Evolutionary conservation across 2,113 vertebrate genomes (phyloP).

Genomic region (Melierax canorus): DNA sequence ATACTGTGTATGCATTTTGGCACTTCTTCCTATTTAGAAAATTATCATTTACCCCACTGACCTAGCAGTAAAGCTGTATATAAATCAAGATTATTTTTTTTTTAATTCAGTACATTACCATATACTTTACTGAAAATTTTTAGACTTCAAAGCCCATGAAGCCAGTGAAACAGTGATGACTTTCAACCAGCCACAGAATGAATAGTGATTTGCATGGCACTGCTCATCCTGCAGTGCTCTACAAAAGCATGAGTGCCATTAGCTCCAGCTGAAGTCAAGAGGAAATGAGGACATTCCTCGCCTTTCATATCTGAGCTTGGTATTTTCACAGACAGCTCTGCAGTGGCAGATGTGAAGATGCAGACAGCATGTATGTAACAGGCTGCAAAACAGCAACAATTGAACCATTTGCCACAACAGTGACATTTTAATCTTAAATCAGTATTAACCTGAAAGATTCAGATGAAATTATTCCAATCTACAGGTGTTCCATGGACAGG

Average conservation of each 20-base stretch:
- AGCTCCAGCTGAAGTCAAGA: neutral
- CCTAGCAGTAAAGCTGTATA: neutral
- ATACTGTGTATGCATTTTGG: neutral
- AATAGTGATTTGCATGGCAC: neutral
- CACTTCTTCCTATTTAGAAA: neutral
- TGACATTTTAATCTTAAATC: neutral
- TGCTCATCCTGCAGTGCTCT: neutral
- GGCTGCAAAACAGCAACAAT: neutral
- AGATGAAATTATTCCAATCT: neutral
- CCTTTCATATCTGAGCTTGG: neutral
- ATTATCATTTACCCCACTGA: neutral
- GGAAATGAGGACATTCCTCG: neutral
- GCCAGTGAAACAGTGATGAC: neutral
- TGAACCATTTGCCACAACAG: neutral
- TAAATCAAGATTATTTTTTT: neutral
- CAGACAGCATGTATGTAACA: neutral
- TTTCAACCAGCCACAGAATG: neutral
- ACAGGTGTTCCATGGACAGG: neutral
- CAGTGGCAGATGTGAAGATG: neutral
- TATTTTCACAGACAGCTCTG: neutral
- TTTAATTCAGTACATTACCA: neutral
- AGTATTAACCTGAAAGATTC: neutral
- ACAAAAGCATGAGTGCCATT: neutral
- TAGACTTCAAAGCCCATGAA: neutral
- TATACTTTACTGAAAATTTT: neutral